phyloP scores from a whole-genome alignment of 1,140 invertebrate species.

The Apis mellifera region Amel_HAv3.1 CM009945.2:1141001-1141500 shows the following conservation, averaged over 20 bases:
- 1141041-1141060: too few relatives aligned
- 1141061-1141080: neutral
- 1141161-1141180: neutral
- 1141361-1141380: conserved; percentile 4
- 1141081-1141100: neutral
- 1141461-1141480: conserved; percentile 17
- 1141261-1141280: neutral
- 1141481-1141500: conserved; percentile 39
- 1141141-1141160: neutral
- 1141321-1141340: conserved; percentile 31
- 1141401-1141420: neutral
- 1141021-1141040: too few relatives aligned
- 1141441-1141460: neutral
- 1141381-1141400: neutral
- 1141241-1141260: conserved; percentile 46
- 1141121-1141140: too few relatives aligned
- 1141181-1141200: neutral
- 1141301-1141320: conserved; percentile 39
- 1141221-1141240: conserved; percentile 20
- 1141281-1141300: conserved; percentile 35
- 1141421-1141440: too few relatives aligned
- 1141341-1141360: neutral
- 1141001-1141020: too few relatives aligned
- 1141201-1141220: neutral
- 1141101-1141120: too few relatives aligned